phyloP scores from a whole-genome alignment of 2,797 vertebrate genomes.

The Tapera naevia region DNA sequence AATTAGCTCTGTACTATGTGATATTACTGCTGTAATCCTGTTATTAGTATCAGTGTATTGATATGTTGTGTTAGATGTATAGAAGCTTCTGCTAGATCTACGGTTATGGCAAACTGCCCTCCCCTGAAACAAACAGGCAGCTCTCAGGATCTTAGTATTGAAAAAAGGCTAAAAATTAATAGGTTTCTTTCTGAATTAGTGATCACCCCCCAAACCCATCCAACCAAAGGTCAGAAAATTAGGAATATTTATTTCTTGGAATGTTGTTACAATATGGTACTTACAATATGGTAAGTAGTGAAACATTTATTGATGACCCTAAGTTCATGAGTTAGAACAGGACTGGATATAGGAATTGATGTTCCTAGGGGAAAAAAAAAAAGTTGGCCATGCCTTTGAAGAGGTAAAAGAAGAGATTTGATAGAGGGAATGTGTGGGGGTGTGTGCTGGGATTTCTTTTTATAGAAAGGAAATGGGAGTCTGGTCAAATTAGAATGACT shows the following conservation, averaged over 20 bases:
- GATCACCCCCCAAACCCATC: background rate
- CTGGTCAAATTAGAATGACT: background rate
- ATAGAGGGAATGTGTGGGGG: rapidly evolving
- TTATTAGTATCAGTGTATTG: background rate
- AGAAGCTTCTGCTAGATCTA: background rate
- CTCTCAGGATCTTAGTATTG: background rate
- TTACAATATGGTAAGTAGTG: background rate
- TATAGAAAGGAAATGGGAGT: background rate
- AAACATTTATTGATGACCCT: background rate
- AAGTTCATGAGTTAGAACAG: background rate
- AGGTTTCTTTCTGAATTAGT: background rate
- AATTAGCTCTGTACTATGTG: background rate
- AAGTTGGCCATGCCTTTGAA: background rate
- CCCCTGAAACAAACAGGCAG: background rate
- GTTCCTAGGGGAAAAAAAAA: background rate
- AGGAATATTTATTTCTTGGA: background rate
- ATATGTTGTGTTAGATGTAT: background rate
- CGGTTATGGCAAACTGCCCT: background rate
- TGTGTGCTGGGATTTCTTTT: background rate
- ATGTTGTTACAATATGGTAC: background rate
- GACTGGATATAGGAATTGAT: background rate
- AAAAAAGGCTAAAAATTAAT: background rate
- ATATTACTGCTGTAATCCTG: background rate
- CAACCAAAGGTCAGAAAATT: background rate
- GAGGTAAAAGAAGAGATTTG: background rate